Evolutionary conservation across 2,888 invertebrate species (phyloP).

Genomic region (Hyalella azteca): DNA sequence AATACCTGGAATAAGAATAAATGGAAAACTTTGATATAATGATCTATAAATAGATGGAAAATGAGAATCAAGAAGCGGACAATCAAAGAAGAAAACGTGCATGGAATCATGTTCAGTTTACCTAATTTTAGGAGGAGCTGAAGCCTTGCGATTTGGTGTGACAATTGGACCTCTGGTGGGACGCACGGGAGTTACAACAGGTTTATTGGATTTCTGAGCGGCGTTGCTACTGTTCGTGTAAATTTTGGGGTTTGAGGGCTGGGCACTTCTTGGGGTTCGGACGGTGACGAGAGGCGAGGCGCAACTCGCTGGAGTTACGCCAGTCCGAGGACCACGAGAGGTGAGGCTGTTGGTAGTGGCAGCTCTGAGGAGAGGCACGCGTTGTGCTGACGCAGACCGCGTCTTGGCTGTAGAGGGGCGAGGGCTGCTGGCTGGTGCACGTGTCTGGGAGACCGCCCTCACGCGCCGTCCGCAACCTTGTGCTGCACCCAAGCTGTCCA

Average conservation of each 20-base stretch:
- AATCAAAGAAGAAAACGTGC: too few species aligned
- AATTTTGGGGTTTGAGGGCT: not conserved
- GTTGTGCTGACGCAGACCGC: conserved; percentile 11
- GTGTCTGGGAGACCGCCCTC: not conserved
- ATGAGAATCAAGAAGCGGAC: too few species aligned
- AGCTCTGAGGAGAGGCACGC: conserved; percentile 6
- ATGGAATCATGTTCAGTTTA: too few species aligned
- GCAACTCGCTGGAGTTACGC: not conserved
- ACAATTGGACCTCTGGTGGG: conserved; percentile 27
- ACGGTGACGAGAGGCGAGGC: not conserved
- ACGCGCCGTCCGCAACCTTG: not conserved
- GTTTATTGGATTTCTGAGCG: not conserved
- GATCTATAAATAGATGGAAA: too few species aligned
- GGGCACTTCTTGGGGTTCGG: not conserved
- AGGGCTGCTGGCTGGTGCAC: not conserved
- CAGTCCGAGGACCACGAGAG: not conserved
- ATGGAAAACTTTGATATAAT: too few species aligned
- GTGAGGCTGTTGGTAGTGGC: conserved; percentile 6
- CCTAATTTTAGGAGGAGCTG: conserved; percentile 24
- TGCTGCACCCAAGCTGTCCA: not conserved
- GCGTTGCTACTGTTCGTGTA: too few species aligned
- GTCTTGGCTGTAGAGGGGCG: not conserved
- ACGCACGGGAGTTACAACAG: not conserved
- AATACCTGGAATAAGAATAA: too few species aligned
- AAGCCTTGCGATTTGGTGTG: conserved; percentile 6